Evolutionary conservation across 2,797 vertebrate genomes (phyloP), one percentile per base, ranked within the genome.

Genomic region (Sebastes jordani): DNA sequence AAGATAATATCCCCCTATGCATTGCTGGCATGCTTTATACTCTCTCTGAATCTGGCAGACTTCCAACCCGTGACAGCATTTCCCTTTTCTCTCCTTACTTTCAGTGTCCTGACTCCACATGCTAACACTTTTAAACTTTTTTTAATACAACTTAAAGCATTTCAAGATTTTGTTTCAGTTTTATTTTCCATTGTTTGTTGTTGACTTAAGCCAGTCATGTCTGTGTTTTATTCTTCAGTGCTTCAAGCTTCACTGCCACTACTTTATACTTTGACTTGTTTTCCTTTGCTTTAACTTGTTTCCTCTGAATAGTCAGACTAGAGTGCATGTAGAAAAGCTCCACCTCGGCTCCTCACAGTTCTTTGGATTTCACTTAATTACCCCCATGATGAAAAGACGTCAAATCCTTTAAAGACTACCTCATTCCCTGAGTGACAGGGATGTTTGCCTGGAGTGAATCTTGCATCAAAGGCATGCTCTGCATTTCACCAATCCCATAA

Each of bases 1-100:
- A 91, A 94, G 94, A 95, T 95, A 93, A 86, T 94, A 92, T 93
- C 93, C 93, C 93, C 92, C 81, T 79, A 88, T 93, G 94, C 93
- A 91, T 91, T 84, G 89, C 93, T 92, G 89, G 88, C 91, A 93
- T 93, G 93, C 88, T 92, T 93, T 88, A 88, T 86, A 80, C 86
- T 84, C 78, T 66, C 84, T 74, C 84, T 2, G 67, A 49, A 29
- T 60, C 68, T 90, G 89, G 92, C 90, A 66, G 76, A 11, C 74
- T 4, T 87, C 88, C 91, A 91, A 52, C 65, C 71, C 11, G 59
- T 91, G 90, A 91, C 91, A 85, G 42, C 75, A 73, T 89, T 89
- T 93, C 89, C 90, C 83, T 58, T 87, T 58, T 76, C 42, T 82
- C 62, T 63, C 25, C 36, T 13, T 13, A n/a, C 23, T 74, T 74